Base-by-base conservation (phyloP, 2,888 invertebrate genomes). In the Rutpela maculata region DNA sequence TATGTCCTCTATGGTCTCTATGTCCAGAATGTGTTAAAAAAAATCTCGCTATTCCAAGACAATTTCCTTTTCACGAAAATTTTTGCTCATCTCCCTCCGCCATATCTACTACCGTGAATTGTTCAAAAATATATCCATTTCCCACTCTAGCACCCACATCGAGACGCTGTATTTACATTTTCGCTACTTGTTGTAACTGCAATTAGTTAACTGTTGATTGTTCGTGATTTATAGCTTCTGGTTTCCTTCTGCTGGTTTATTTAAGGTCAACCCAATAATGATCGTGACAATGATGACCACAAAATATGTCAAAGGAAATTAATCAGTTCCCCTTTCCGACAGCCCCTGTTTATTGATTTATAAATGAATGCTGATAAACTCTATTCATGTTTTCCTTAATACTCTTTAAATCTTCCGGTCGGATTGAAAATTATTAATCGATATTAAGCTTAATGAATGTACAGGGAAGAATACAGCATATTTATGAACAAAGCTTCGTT, bases 121-220 rank as follows among this genome's bases (percentile, higher is more conserved):
- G 50, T n/a, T 50, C n/a, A 15, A 12, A 0, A 15, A 17, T 50
- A 50, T 15, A 4, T 6, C 4, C 15, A 43, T 43, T 43, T 43
- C 15, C n/a, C 15, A 50, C 6, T 50, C 50, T 12, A 17, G 15
- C 12, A 57, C 63, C 69, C 35, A 50, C 50, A 31, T 75, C 26
- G 17, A 43, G 56, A 38, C 56, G 56, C 26, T 50, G 59, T 60
- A 55, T 70, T 76, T 70, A 50, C 35, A 74, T 76, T 74, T 69
- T 70, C 70, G 62, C 71, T 60, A 78, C 76, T 78, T 78, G 78
- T 78, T 78, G 76, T 74, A 56, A 35, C 60, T 26, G 74, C 73
- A 74, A 76, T 78, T 76, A 76, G 43, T 79, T 67, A 43, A 62
- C 66, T 68, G 71, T 74, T 76, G 74, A 74, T 78, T 57, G 78